Conservation (phyloP, 2,113 vertebrate species). For the Saguinus imperator region DNA sequence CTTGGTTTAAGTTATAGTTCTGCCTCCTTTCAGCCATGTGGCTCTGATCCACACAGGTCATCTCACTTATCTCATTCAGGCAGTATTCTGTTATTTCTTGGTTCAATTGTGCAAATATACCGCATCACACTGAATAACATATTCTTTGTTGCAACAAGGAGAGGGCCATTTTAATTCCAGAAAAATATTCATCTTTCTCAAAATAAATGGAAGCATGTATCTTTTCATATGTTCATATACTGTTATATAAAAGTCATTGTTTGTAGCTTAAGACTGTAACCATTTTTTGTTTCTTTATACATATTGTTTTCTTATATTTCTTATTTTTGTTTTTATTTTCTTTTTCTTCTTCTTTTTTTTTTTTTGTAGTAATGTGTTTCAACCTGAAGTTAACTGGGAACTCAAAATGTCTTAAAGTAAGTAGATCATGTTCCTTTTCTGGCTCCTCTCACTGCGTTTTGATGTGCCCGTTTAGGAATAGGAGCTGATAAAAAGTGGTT, state of each 20-base stretch:
- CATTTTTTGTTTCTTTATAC: not conserved
- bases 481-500: not conserved
- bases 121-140: not conserved
- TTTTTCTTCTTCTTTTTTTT: not conserved
- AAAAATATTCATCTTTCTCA: not conserved
- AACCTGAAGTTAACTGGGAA: not conserved
- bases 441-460: not conserved
- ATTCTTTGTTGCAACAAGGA: not conserved
- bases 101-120: not conserved
- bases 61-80: not conserved
- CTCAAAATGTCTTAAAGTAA: not conserved
- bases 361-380: not conserved
- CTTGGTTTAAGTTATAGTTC: not conserved
- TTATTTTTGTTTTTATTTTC: not conserved
- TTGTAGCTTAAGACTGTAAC: not conserved
- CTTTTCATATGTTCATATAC: not conserved
- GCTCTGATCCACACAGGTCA: too few relatives aligned
- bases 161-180: not conserved
- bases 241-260: not conserved
- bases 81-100: not conserved
- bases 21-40: not conserved
- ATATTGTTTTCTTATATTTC: not conserved
- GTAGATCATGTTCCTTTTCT: not conserved
- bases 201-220: not conserved
- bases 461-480: not conserved